phyloP scores from a whole-genome alignment of 2,113 vertebrate genomes.

The Hyla sarda region DNA sequence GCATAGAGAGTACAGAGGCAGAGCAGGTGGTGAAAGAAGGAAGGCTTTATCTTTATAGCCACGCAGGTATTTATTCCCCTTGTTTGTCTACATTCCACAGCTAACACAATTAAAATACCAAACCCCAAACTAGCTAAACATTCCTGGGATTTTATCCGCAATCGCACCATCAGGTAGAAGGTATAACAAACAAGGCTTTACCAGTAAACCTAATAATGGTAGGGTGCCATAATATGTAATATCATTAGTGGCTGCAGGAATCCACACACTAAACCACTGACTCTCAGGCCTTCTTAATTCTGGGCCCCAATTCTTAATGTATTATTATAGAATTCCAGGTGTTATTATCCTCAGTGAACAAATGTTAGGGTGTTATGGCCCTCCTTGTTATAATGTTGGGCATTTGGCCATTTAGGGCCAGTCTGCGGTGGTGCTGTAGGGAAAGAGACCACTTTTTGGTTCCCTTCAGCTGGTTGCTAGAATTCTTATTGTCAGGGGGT shows the following conservation, averaged over 20 bases:
- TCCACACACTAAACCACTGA: not conserved
- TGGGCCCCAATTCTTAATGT: not conserved
- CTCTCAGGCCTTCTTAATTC: not conserved
- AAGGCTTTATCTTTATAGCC: slow-evolving; percentile 55
- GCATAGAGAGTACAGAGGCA: not conserved
- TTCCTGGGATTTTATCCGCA: slow-evolving; percentile 48
- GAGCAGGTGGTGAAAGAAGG: slow-evolving; percentile 41
- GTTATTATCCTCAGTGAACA: no score
- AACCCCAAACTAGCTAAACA: slow-evolving; percentile 56
- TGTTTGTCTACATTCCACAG: slow-evolving; percentile 56
- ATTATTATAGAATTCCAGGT: not conserved
- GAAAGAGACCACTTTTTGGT: no score
- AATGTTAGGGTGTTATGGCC: no score
- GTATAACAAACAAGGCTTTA: slow-evolving; percentile 15
- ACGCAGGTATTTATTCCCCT: slow-evolving; percentile 57
- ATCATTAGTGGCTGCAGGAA: not conserved
- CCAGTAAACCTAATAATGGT: not conserved
- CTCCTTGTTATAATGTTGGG: no score
- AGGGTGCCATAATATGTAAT: not conserved
- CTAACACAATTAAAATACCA: slow-evolving; percentile 55
- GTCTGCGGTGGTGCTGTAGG: no score
- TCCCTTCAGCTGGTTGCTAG: no score
- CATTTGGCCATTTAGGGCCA: no score
- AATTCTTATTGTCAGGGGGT: no score
- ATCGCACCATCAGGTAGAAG: slow-evolving; percentile 46